Evolutionary conservation across 1,140 invertebrate species (phyloP).

Genomic region (Antheraea pernyi): DNA sequence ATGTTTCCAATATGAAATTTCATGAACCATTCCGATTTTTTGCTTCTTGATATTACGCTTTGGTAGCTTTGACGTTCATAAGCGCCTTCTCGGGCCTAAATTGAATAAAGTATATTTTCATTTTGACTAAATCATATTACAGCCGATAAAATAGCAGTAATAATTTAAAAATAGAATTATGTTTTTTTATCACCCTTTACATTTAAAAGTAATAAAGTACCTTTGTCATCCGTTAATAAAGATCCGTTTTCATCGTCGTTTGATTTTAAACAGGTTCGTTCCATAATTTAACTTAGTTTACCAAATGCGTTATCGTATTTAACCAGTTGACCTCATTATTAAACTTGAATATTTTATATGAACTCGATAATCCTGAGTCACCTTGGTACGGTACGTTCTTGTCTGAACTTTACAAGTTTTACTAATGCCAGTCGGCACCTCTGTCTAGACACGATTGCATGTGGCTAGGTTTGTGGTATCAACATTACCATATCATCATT

Average conservation of each 20-base stretch:
- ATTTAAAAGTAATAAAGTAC: neutral
- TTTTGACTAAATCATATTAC: too few species aligned
- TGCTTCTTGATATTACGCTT: too few species aligned
- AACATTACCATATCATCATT: neutral
- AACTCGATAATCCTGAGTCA: neutral
- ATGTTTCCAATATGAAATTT: too few species aligned
- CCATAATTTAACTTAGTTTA: neutral
- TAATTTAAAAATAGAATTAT: too few species aligned
- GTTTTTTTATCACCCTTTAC: too few species aligned
- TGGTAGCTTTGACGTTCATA: too few species aligned
- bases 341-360: neutral
- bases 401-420: conserved; percentile 15
- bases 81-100: too few species aligned
- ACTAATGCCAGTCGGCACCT: conserved; percentile 20
- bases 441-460: conserved; percentile 25
- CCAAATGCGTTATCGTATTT: too few species aligned
- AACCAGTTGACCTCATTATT: too few species aligned
- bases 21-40: too few species aligned
- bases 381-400: conserved; percentile 13
- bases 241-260: neutral
- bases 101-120: too few species aligned
- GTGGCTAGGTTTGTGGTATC: conserved; percentile 12
- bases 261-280: neutral
- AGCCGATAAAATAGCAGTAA: too few species aligned
- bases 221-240: neutral